A percentile compares a stretch with the other conserved stretches of the same genome.
phyloP scores from a whole-genome alignment of 1,140 invertebrate species.

The Zaprionus africanus region DNA sequence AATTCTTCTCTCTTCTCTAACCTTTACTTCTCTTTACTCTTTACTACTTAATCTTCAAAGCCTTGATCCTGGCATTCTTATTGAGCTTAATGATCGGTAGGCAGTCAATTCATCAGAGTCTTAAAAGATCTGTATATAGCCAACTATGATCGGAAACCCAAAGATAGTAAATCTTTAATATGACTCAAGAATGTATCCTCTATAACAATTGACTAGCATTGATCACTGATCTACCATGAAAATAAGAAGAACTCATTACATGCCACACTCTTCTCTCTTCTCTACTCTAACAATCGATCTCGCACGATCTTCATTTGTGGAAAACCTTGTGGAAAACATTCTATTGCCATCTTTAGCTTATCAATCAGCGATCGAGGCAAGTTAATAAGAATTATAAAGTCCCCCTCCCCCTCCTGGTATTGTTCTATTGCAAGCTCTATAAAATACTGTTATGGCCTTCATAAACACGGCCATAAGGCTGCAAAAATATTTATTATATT shows the following conservation, averaged over 20 bases:
- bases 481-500: conserved; percentile 51
- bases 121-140: too few relatives aligned
- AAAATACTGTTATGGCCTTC: conserved; percentile 36
- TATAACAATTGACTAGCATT: not conserved
- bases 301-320: not conserved
- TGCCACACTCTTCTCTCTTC: too few relatives aligned
- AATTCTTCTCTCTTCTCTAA: too few relatives aligned
- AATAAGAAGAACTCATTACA: too few relatives aligned
- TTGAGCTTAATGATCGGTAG: too few relatives aligned
- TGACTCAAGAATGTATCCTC: too few relatives aligned
- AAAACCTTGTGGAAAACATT: not conserved
- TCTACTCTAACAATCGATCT: not conserved
- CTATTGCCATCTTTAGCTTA: not conserved
- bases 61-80: too few relatives aligned
- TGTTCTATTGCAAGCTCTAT: conserved; percentile 26
- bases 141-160: too few relatives aligned
- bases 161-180: not conserved
- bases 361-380: conserved; percentile 13
- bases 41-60: too few relatives aligned
- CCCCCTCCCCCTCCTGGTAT: not conserved
- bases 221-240: not conserved
- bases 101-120: too few relatives aligned
- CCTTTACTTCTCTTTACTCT: too few relatives aligned
- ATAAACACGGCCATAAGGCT: conserved; percentile 37
- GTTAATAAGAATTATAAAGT: not conserved